Conservation (phyloP, 2,797 vertebrate species). For the Sebastes elongatus region DNA sequence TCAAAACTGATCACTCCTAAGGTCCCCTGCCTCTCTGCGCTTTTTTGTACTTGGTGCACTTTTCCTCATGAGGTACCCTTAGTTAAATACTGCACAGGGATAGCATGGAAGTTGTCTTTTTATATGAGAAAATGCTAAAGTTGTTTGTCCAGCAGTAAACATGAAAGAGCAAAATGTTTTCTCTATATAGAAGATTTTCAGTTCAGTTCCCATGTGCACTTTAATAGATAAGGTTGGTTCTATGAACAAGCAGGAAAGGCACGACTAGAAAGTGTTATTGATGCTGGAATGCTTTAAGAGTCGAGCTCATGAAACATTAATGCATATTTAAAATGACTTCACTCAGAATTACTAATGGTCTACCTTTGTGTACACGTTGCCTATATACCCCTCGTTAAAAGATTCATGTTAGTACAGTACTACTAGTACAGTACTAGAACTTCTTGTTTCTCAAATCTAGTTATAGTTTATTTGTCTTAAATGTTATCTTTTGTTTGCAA, state of each 20-base stretch:
- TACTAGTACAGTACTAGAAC: background rate
- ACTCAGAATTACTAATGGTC: constrained; percentile 64
- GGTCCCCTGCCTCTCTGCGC: constrained; percentile 29
- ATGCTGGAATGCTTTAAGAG: constrained; percentile 48
- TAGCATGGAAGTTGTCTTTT: background rate
- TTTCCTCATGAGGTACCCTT: background rate
- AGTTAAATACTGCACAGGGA: background rate
- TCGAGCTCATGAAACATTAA: constrained; percentile 58
- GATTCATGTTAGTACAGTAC: constrained; percentile 21
- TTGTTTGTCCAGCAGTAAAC: constrained; percentile 11
- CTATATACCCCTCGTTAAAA: constrained; percentile 22
- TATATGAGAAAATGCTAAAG: background rate
- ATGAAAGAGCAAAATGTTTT: constrained; percentile 24
- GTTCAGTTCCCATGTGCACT: constrained; percentile 16
- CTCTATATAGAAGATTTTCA: constrained; percentile 24
- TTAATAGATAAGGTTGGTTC: constrained; percentile 4
- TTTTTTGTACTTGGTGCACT: constrained; percentile 9
- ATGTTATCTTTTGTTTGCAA: background rate
- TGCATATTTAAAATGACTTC: constrained; percentile 56
- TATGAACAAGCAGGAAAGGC: constrained; percentile 32
- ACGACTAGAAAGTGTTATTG: constrained; percentile 40
- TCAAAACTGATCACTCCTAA: constrained; percentile 74
- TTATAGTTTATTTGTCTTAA: background rate
- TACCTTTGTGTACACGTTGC: constrained; percentile 51
- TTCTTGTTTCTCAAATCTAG: background rate